These are phyloP conservation scores for Nixonia krombeini DNA, from an alignment of 1,140 invertebrate species.

Conservation along the genomic window DNA sequence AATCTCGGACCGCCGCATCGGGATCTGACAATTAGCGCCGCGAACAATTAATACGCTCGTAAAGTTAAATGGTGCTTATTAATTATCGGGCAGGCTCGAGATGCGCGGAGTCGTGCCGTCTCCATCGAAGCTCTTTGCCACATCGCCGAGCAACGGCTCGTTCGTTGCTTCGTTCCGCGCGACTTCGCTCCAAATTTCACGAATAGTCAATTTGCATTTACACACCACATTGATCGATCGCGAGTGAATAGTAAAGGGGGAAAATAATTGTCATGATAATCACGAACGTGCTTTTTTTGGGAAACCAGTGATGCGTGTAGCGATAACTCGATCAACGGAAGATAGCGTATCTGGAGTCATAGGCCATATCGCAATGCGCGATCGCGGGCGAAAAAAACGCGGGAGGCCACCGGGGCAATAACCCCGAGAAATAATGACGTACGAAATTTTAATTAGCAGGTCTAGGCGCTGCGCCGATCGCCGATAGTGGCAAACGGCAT, in stretches of 20 bases:
- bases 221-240: too few relatives aligned
- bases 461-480: constrained; percentile 43
- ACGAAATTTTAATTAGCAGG: constrained; percentile 59
- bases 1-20: constrained; percentile 3
- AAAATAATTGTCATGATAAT: too few relatives aligned
- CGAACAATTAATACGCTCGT: constrained; percentile 44
- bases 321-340: too few relatives aligned
- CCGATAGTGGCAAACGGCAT: constrained; percentile 57
- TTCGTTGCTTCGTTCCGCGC: too few relatives aligned
- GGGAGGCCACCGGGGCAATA: constrained; percentile 33
- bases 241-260: too few relatives aligned
- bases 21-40: constrained; percentile 23
- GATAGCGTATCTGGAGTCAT: too few relatives aligned
- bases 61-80: constrained; percentile 39
- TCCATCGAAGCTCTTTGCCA: constrained; percentile 1
- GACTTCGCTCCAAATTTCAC: too few relatives aligned
- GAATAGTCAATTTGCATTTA: too few relatives aligned
- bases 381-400: constrained; percentile 8
- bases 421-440: constrained; percentile 60
- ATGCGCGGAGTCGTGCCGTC: constrained; percentile 14
- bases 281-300: too few relatives aligned
- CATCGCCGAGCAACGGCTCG: too few relatives aligned
- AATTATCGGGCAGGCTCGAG: constrained; percentile 18
- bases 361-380: constrained; percentile 7
- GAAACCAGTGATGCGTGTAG: too few relatives aligned